A percentile compares a stretch with the other conserved stretches of the same genome.
These are phyloP conservation scores for Psophia crepitans DNA, from an alignment of 2,113 vertebrate species.

Conservation along the genomic window DNA sequence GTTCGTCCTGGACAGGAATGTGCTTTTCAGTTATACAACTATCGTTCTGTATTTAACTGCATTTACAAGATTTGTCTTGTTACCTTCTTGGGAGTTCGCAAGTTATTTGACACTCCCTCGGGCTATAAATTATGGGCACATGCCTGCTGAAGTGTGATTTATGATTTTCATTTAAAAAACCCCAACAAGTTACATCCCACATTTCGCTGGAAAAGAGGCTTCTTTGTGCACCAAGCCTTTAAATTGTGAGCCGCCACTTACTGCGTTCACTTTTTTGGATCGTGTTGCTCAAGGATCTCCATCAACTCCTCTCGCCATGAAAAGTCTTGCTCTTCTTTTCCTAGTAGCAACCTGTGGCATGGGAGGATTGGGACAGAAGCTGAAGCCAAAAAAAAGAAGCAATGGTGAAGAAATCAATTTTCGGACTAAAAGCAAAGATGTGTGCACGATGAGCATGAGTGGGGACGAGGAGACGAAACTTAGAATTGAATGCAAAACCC, in stretches of 20 bases:
- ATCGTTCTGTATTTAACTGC: neutral
- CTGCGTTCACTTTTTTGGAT: neutral
- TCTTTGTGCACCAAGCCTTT: slow-evolving; percentile 68
- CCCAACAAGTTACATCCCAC: neutral
- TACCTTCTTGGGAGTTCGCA: slow-evolving; percentile 30
- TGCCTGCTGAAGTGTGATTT: slow-evolving; percentile 36
- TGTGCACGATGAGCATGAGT: slow-evolving; percentile 72
- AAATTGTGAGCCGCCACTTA: slow-evolving; percentile 65
- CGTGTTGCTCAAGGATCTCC: neutral
- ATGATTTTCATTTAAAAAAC: neutral
- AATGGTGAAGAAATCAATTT: slow-evolving; percentile 76
- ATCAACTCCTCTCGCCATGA: slow-evolving; percentile 70
- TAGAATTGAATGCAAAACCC: slow-evolving; percentile 71
- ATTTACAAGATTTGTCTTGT: slow-evolving; percentile 62
- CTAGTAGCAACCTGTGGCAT: slow-evolving; percentile 68
- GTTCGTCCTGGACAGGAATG: slow-evolving; percentile 43
- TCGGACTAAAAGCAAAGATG: slow-evolving; percentile 73
- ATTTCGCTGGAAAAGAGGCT: slow-evolving; percentile 40
- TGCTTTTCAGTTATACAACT: slow-evolving; percentile 42
- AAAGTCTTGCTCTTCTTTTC: slow-evolving; percentile 57
- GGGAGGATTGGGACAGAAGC: slow-evolving; percentile 61
- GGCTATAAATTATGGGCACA: slow-evolving; percentile 45
- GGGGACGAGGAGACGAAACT: slow-evolving; percentile 69
- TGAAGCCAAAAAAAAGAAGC: slow-evolving; percentile 67
- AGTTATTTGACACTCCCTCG: slow-evolving; percentile 3